Percentiles rank a stretch among this genome's conserved stretches.
phyloP scores from a whole-genome alignment of 2,797 vertebrate species.

The Peromyscus eremicus region DNA sequence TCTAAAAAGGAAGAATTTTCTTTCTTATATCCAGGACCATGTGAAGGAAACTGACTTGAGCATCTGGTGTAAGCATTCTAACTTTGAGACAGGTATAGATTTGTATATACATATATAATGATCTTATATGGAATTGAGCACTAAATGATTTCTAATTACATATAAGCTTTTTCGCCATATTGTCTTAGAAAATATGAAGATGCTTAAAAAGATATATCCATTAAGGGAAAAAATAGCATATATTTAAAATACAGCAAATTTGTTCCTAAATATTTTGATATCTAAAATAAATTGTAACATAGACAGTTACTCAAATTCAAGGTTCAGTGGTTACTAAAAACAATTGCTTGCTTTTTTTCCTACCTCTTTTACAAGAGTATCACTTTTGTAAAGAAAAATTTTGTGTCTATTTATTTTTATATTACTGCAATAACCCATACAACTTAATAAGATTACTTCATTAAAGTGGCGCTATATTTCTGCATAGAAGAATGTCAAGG shows the following conservation, averaged over 20 bases:
- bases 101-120: background rate
- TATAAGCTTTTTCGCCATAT: background rate
- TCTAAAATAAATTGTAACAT: conserved; percentile 55
- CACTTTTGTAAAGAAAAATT: conserved; percentile 37
- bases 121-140: background rate
- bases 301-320: background rate
- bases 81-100: background rate
- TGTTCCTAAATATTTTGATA: background rate
- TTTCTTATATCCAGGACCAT: background rate
- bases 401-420: conserved; percentile 4
- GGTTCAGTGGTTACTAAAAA: conserved; percentile 22
- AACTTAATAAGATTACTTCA: background rate
- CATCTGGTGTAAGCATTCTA: background rate
- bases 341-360: background rate
- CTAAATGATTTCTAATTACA: conserved; percentile 17
- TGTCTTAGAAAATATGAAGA: conserved; percentile 30
- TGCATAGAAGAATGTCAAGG: background rate
- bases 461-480: background rate
- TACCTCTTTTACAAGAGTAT: background rate
- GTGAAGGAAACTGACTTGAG: background rate
- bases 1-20: conserved; percentile 33
- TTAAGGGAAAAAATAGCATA: background rate
- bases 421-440: background rate
- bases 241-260: conserved; percentile 51
- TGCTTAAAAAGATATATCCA: background rate